Percentiles rank a stretch among this genome's conserved stretches.
phyloP scores from a whole-genome alignment of 1,140 invertebrate genomes.

The Arion vulgaris region DNA sequence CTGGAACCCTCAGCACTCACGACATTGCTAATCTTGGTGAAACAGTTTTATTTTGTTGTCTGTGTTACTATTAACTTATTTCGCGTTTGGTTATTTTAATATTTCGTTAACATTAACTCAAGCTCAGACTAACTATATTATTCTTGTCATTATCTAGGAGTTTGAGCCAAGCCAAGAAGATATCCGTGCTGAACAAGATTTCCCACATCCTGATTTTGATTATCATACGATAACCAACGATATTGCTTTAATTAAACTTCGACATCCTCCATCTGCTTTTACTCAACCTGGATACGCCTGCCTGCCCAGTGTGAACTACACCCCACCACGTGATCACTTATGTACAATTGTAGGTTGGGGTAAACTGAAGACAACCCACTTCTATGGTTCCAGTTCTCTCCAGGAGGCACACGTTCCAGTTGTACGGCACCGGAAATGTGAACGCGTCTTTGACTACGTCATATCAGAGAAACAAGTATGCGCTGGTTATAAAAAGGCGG shows the following conservation, averaged over 20 bases:
- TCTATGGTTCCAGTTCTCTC: conserved; percentile 82
- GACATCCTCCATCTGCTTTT: conserved; percentile 84
- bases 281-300: conserved; percentile 86
- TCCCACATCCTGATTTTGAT: conserved; percentile 88
- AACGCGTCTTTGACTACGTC: conserved; percentile 76
- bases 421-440: conserved; percentile 83
- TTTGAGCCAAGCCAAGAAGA: conserved; percentile 58
- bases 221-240: conserved; percentile 92
- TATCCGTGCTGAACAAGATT: conserved; percentile 80
- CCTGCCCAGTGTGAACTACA: conserved; percentile 80
- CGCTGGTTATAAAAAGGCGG: conserved; percentile 75
- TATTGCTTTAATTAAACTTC: conserved; percentile 90
- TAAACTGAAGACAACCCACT: conserved; percentile 81
- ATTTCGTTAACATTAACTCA: too few species aligned
- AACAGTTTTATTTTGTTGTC: too few species aligned
- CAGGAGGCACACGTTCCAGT: conserved; percentile 93
- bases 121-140: too few species aligned
- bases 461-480: conserved; percentile 82
- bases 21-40: too few species aligned
- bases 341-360: conserved; percentile 81
- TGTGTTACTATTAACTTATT: too few species aligned
- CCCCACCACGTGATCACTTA: conserved; percentile 62
- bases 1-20: too few species aligned
- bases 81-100: too few species aligned
- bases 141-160: conserved; percentile 73